phyloP scores from a whole-genome alignment of 2,888 invertebrate genomes.

The Didymodactylos carnosus region DNA sequence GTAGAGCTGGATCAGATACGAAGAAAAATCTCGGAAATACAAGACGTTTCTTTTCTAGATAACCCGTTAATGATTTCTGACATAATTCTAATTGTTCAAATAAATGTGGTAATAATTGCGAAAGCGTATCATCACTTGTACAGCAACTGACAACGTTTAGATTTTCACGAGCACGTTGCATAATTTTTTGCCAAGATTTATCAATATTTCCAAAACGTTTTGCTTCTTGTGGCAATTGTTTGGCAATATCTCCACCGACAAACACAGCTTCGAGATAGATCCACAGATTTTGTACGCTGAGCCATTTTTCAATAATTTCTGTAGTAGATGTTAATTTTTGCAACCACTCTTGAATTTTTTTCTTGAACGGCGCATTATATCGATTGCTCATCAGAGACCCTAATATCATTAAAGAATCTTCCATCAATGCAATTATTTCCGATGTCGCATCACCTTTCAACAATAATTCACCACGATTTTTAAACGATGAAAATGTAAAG shows the following conservation, averaged over 20 bases:
- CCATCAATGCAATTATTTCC: conserved; percentile 77
- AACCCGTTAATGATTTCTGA: conserved; percentile 80
- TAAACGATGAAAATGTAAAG: conserved; percentile 76
- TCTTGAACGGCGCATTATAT: conserved; percentile 85
- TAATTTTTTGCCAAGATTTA: conserved; percentile 88
- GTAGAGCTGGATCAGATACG: conserved; percentile 35
- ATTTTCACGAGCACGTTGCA: conserved; percentile 75
- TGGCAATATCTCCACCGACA: conserved; percentile 91
- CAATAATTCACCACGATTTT: conserved; percentile 75
- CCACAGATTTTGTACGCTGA: conserved; percentile 96
- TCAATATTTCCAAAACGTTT: conserved; percentile 70
- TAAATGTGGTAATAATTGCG: conserved; percentile 71
- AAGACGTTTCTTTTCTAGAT: conserved; percentile 34
- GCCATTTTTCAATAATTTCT: conserved; percentile 83
- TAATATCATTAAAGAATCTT: conserved; percentile 82
- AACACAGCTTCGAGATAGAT: conserved; percentile 91
- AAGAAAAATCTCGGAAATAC: conserved; percentile 35
- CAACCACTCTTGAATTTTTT: conserved; percentile 89
- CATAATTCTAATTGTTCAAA: conserved; percentile 87
- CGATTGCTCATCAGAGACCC: conserved; percentile 76
- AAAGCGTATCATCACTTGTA: conserved; percentile 76
- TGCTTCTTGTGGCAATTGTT: conserved; percentile 53
- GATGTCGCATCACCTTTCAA: conserved; percentile 80
- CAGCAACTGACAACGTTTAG: conserved; percentile 86
- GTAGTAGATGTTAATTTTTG: conserved; percentile 80